phyloP scores from a whole-genome alignment of 1,140 invertebrate genomes.

The Diachasma alloeum region DNA sequence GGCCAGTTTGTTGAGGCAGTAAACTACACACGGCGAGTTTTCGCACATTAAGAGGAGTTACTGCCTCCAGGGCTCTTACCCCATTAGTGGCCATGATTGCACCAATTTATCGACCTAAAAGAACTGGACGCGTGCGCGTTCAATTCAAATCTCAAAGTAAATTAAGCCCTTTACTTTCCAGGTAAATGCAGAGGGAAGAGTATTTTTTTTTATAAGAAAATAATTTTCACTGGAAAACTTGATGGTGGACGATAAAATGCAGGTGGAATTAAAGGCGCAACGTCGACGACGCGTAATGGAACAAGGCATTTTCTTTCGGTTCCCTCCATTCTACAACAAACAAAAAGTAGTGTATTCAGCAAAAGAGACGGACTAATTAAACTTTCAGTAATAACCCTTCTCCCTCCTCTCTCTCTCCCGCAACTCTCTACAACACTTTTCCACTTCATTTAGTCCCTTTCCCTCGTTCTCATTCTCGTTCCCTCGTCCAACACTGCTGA shows the following conservation, averaged over 20 bases:
- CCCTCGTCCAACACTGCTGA: neutral
- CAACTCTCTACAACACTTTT: neutral
- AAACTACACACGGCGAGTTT: conserved; percentile 21
- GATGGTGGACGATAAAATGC: conserved; percentile 15
- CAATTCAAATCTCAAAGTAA: neutral
- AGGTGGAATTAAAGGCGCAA: conserved; percentile 13
- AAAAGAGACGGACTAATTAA: conserved; percentile 16
- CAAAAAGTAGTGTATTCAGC: neutral
- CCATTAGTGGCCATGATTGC: conserved; percentile 29
- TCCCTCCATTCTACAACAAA: neutral
- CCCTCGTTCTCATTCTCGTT: neutral
- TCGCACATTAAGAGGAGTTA: conserved; percentile 29
- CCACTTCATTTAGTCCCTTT: conserved; percentile 7
- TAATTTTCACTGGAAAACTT: neutral
- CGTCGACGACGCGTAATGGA: conserved; percentile 18
- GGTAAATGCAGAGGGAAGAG: conserved; percentile 27
- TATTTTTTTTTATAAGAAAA: neutral
- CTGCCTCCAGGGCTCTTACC: conserved; percentile 16
- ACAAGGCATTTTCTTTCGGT: neutral
- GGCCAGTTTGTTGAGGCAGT: conserved; percentile 22
- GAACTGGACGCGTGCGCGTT: conserved; percentile 5
- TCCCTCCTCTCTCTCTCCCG: neutral
- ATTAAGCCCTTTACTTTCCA: neutral
- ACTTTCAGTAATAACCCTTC: conserved; percentile 9
- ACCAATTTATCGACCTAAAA: conserved; percentile 22